phyloP scores from a whole-genome alignment of 2,888 invertebrate genomes.

The Cerastis rubricosa region DNA sequence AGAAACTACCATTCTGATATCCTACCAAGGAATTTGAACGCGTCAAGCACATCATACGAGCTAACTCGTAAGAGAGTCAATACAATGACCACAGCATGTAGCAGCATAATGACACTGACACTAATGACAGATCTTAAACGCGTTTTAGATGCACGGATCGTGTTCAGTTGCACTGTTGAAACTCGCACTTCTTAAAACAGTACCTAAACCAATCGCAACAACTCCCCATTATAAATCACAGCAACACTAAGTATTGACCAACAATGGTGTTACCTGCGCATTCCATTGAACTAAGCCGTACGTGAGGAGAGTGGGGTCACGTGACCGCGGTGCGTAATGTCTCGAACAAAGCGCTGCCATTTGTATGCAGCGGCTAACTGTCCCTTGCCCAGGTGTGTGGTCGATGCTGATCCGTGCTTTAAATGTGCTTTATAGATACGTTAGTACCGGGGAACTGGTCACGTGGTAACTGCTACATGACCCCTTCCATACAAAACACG shows the following conservation, averaged over 20 bases:
- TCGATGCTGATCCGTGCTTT: slow-evolving; percentile 17
- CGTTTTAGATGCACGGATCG: background rate
- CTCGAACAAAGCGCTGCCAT: slow-evolving; percentile 51
- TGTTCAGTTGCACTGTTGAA: background rate
- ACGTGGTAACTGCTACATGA: background rate
- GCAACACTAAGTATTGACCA: slow-evolving; percentile 29
- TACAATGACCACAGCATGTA: background rate
- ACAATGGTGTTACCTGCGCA: slow-evolving; percentile 56
- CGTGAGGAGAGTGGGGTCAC: slow-evolving; percentile 59
- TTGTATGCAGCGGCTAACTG: slow-evolving; percentile 57
- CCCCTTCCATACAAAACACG: background rate
- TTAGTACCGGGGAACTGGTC: background rate
- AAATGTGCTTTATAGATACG: background rate
- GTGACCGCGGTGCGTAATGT: slow-evolving; percentile 52
- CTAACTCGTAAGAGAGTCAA: background rate
- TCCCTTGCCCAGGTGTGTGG: slow-evolving; percentile 50
- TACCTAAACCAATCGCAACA: slow-evolving; percentile 10
- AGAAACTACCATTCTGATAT: background rate
- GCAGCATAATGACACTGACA: background rate
- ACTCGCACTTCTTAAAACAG: too few species aligned
- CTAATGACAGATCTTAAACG: background rate
- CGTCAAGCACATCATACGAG: background rate
- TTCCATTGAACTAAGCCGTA: slow-evolving; percentile 50
- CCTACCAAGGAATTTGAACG: background rate
- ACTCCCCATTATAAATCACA: slow-evolving; percentile 12